Evolutionary conservation across 2,888 invertebrate species (phyloP).

Genomic region (Masnerella sp.): DNA sequence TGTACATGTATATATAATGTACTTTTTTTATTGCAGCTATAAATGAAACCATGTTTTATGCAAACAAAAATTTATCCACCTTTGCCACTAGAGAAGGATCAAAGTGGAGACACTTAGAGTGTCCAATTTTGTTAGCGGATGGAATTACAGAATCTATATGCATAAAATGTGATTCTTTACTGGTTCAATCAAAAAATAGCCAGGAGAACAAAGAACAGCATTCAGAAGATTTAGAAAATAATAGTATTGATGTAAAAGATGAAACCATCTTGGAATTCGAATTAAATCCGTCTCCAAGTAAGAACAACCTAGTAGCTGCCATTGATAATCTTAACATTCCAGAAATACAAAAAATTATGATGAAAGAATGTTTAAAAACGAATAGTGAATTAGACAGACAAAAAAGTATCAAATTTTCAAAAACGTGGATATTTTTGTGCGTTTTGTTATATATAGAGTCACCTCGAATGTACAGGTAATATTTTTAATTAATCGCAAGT

Average conservation of each 20-base stretch:
- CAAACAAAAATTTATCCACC: slow-evolving; percentile 59
- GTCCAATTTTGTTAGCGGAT: slow-evolving; percentile 70
- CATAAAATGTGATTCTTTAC: slow-evolving; percentile 68
- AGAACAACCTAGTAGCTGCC: slow-evolving; percentile 32
- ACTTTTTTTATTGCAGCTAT: slow-evolving; percentile 32
- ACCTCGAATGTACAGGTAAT: slow-evolving; percentile 66
- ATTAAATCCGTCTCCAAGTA: slow-evolving; percentile 30
- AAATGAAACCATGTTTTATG: slow-evolving; percentile 52
- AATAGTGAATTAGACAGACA: slow-evolving; percentile 56
- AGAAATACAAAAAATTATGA: slow-evolving; percentile 68
- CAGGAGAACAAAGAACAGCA: background rate
- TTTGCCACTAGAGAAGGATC: slow-evolving; percentile 68
- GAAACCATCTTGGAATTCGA: slow-evolving; percentile 26
- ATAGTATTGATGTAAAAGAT: slow-evolving; percentile 3
- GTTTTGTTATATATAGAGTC: slow-evolving; percentile 68
- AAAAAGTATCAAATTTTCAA: slow-evolving; percentile 62
- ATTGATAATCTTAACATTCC: slow-evolving; percentile 65
- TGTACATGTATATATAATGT: background rate
- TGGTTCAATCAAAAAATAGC: slow-evolving; percentile 7
- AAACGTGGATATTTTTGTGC: slow-evolving; percentile 68
- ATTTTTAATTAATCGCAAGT: background rate
- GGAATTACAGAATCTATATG: slow-evolving; percentile 67
- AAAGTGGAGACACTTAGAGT: slow-evolving; percentile 71
- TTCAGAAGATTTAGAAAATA: slow-evolving; percentile 9
- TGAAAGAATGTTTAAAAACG: slow-evolving; percentile 67